Conservation (phyloP, 2,113 vertebrate genomes). For the Connochaetes taurinus region DNA sequence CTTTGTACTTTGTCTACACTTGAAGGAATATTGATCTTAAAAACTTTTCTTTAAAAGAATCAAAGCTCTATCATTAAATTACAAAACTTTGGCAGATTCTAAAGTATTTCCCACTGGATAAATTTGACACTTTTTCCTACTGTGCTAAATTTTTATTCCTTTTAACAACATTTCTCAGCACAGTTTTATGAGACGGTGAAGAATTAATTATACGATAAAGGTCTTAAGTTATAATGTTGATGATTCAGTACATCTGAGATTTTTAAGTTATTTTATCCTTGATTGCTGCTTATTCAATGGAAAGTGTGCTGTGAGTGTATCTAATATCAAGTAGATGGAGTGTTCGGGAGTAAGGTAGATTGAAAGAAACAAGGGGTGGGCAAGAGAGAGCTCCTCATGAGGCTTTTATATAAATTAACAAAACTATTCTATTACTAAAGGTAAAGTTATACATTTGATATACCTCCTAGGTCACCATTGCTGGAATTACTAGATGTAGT, state of each 20-base stretch:
- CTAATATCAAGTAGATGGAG: neutral
- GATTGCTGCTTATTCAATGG: neutral
- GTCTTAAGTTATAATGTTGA: neutral
- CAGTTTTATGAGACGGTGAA: neutral
- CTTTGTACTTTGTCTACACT: constrained; percentile 8
- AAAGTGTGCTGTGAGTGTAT: neutral
- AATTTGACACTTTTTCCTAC: neutral
- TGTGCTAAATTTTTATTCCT: neutral
- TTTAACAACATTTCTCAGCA: neutral
- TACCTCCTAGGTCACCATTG: neutral
- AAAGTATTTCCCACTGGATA: neutral
- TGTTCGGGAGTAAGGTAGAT: neutral
- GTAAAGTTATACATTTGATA: neutral
- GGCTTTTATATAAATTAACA: neutral
- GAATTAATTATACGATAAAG: neutral
- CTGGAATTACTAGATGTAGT: neutral
- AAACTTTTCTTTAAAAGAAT: neutral
- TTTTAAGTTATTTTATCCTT: neutral
- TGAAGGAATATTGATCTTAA: neutral
- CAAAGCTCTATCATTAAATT: neutral
- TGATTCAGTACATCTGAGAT: neutral
- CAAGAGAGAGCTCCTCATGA: neutral
- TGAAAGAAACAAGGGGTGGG: neutral
- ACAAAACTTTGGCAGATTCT: neutral
- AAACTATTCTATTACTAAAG: neutral